These are phyloP conservation scores for Micrastur ruficollis DNA, from an alignment of 2,797 vertebrate species.

Conservation along the genomic window DNA sequence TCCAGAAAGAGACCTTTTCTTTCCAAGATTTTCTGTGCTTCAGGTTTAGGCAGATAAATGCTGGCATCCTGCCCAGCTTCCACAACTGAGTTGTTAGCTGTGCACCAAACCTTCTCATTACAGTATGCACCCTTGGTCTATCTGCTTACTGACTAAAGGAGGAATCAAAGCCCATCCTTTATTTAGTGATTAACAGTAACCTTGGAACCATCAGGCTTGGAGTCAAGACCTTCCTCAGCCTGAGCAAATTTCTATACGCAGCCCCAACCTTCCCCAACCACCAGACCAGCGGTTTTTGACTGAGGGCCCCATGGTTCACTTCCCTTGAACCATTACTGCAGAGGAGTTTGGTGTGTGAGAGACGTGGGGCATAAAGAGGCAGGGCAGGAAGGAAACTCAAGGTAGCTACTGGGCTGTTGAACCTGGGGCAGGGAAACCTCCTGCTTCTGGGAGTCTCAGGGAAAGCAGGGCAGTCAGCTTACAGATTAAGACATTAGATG, in stretches of 20 bases:
- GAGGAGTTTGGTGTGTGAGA: neutral
- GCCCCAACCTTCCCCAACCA: neutral
- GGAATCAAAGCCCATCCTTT: neutral
- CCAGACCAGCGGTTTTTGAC: neutral
- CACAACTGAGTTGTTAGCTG: neutral
- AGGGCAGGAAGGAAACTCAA: neutral
- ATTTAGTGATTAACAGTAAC: neutral
- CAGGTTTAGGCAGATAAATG: neutral
- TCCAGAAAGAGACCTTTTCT: neutral
- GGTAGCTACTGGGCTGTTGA: neutral
- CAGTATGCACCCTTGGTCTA: neutral
- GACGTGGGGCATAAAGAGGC: rapidly evolving
- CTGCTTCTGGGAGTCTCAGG: neutral
- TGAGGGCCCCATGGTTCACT: neutral
- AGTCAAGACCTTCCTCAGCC: neutral
- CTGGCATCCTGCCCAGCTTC: neutral
- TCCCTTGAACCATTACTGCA: neutral
- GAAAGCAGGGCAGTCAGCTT: rapidly evolving
- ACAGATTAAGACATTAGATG: neutral
- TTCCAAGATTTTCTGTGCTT: neutral
- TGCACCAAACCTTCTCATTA: neutral
- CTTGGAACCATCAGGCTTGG: neutral
- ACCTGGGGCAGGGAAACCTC: neutral
- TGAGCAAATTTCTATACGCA: neutral
- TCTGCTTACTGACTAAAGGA: neutral